Evolutionary conservation across 2,113 vertebrate species (phyloP), one percentile per base, ranked within the genome.

Genomic region (Chaenocephalus aceratus): DNA sequence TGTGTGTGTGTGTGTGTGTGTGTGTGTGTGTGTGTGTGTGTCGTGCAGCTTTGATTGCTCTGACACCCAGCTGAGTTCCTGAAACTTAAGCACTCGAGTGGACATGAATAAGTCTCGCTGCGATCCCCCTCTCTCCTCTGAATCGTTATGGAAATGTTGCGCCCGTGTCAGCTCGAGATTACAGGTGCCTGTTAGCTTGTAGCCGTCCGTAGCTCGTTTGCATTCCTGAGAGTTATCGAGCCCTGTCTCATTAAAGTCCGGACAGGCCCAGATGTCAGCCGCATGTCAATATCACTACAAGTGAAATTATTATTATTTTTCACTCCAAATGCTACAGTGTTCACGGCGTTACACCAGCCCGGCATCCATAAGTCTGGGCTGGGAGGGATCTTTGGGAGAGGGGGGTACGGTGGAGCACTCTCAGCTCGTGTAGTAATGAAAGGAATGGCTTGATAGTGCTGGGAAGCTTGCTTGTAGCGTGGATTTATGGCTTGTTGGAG

Each of bases 201-300:
- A 73, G 87, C 80, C 83, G 74, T 85, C 88, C 72, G 56, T n/a
- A 45, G 76, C 85, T 90, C 76, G 75, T 93, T 92, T 91, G 90
- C 91, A 92, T 92, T 91, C 91, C 90, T 91, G 92, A 93, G 91
- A 82, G 77, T 80, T 92, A 91, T 92, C 72, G 92, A 93, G 70
- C 91, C 54, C 23, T 54, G 82, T 86, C 91, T 92, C 92, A 91
- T 93, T 93, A 92, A 92, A 93, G 89, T 74, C 79, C 26, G 68
- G 89, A 79, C 87, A 75, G 84, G 78, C 89, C 23, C 7, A 84
- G 79, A 89, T 89, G 91, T 90, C 91, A 84, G 75, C 82, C 12
- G 58, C 74, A 41, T 79, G 83, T 91, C 91, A 91, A 92, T 89
- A 91, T 80, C 83, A 83, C 71, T 71, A 82, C 84, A 64, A 87